phyloP scores from a whole-genome alignment of 2,113 vertebrate genomes.

The Alligator mississippiensis region DNA sequence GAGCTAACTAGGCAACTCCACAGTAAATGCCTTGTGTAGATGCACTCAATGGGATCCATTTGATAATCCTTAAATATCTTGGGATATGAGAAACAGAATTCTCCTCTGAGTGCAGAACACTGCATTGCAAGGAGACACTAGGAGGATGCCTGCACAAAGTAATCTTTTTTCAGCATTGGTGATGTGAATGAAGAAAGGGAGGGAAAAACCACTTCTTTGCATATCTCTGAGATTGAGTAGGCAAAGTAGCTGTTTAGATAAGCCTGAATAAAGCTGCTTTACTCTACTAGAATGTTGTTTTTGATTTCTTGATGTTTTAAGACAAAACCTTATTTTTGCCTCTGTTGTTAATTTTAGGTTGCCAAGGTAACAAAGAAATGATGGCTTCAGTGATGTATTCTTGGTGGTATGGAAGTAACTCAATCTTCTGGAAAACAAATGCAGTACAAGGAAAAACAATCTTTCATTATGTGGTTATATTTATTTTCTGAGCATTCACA shows the following conservation, averaged over 20 bases:
- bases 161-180: background rate
- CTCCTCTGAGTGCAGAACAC: background rate
- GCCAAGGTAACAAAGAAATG: constrained; percentile 26
- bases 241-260: background rate
- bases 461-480: background rate
- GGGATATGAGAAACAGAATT: background rate
- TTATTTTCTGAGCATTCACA: constrained; percentile 1
- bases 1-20: no score
- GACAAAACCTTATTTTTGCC: background rate
- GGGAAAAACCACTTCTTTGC: background rate
- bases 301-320: constrained; percentile 23
- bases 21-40: no score
- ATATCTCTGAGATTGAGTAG: background rate
- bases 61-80: background rate
- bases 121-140: background rate
- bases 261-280: constrained; percentile 3
- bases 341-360: constrained; percentile 17
- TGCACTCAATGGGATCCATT: accelerated
- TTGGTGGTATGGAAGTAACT: accelerated
- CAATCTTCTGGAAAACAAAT: background rate
- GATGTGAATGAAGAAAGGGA: background rate
- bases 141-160: background rate
- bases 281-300: background rate
- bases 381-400: background rate
- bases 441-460: background rate